A percentile compares a stretch with the other conserved stretches of the same genome.
Conservation (phyloP, 2,888 invertebrate genomes). For the Athripsodes cinereus region DNA sequence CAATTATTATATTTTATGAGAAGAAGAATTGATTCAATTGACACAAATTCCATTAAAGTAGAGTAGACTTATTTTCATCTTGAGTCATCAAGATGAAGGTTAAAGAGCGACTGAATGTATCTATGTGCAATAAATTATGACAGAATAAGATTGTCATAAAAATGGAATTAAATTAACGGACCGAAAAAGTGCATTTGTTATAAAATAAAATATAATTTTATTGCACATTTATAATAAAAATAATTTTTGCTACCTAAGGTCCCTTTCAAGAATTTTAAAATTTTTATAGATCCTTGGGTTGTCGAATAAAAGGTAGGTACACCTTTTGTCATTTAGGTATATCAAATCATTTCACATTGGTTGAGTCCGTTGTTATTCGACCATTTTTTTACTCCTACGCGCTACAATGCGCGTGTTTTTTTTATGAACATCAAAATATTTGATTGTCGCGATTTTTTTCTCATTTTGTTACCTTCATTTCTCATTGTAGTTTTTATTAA, state of each 20-base stretch:
- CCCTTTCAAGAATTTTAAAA: no score
- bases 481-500: background rate
- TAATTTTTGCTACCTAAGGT: background rate
- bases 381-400: constrained; percentile 23
- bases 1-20: no score
- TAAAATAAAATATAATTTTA: no score
- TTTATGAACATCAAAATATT: constrained; percentile 9
- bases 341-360: constrained; percentile 26
- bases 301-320: background rate
- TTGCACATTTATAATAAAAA: background rate
- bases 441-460: constrained; percentile 16
- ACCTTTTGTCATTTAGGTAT: constrained; percentile 26
- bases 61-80: no score
- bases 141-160: no score
- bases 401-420: constrained; percentile 10
- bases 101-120: no score
- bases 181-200: no score
- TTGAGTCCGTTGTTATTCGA: constrained; percentile 21
- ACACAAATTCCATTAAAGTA: no score
- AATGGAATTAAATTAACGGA: no score
- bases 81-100: no score
- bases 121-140: no score
- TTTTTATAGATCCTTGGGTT: background rate
- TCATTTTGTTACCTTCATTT: background rate
- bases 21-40: no score